Base-by-base conservation (phyloP, 1,140 invertebrate genomes). In the Cephus cinctus region DNA sequence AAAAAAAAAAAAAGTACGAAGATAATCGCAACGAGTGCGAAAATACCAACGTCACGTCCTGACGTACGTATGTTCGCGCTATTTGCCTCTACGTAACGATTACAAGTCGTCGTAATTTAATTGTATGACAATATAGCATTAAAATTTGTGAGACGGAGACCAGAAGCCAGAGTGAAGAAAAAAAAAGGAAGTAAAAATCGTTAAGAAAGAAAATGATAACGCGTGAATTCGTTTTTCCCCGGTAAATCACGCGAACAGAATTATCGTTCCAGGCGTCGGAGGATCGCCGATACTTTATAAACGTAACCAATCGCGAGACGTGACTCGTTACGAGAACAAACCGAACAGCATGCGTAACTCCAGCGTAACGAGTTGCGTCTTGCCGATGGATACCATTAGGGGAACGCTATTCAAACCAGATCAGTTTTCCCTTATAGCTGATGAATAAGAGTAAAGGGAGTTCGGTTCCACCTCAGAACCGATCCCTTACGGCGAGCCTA, bases 261-360 rank as follows among this genome's bases (percentile, higher is more conserved):
- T 3, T 11, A 3, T 30, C 11, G 12, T 30, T 30, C 2, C 9
- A 30, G 11, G 9, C 14, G 27, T 11, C 27, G 9, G 27, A 12
- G 12, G 11, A 30, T 30, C n/a, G n/a, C n/a, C n/a, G n/a, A n/a
- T n/a, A n/a, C n/a, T n/a, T n/a, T n/a, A n/a, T n/a, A n/a, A n/a
- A n/a, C n/a, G n/a, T n/a, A n/a, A 36, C 8, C 34, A 18, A 36
- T 36, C 34, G 34, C 14, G 34, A n/a, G 34, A 36, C 15, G 11
- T 11, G 14, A 15, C 34, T 36, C 19, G 34, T 15, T 36, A 18
- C 34, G 34, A 15, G 19, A 36, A 36, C 34, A 36, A 15, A 12
- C 27, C 19, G 34, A 36, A 36, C 34, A 36, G 14, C 34, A 18
- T 36, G 34, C 34, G 34, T 36, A 36, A 36, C 34, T 36, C 34